Percentiles rank a stretch among this genome's conserved stretches.
Evolutionary conservation across 2,888 invertebrate species (phyloP).

Genomic region (Tethea ocularis): DNA sequence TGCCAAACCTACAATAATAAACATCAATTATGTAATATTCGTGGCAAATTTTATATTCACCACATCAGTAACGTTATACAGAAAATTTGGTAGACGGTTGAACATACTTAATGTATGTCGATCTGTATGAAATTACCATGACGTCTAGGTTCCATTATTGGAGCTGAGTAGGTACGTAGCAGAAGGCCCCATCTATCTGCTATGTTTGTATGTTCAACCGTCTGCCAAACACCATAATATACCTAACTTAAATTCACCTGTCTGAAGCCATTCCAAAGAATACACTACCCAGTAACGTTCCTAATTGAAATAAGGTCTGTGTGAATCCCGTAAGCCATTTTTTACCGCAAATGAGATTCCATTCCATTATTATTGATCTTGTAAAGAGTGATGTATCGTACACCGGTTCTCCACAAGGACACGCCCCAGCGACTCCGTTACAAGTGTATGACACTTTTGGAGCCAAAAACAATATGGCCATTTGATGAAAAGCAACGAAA

Average conservation of each 20-base stretch:
- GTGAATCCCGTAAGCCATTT: slow-evolving; percentile 86
- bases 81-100: no score
- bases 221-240: no score
- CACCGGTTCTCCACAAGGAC: slow-evolving; percentile 82
- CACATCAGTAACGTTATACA: no score
- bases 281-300: slow-evolving; percentile 89
- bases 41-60: neutral
- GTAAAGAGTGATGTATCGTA: slow-evolving; percentile 87
- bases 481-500: slow-evolving; percentile 61
- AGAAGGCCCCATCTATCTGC: no score
- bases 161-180: no score
- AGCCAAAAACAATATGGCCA: slow-evolving; percentile 62
- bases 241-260: slow-evolving; percentile 83
- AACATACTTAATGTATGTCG: no score
- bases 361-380: slow-evolving; percentile 89
- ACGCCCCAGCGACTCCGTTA: slow-evolving; percentile 49
- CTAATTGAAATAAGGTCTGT: slow-evolving; percentile 90
- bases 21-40: neutral
- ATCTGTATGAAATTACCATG: no score
- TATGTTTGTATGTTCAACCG: no score
- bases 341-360: slow-evolving; percentile 88
- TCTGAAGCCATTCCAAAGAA: slow-evolving; percentile 90
- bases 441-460: slow-evolving; percentile 50
- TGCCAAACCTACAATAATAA: slow-evolving; percentile 86
- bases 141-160: no score